These are phyloP conservation scores for Cryptotermes secundus DNA, from an alignment of 1,140 invertebrate species.

Conservation along the genomic window DNA sequence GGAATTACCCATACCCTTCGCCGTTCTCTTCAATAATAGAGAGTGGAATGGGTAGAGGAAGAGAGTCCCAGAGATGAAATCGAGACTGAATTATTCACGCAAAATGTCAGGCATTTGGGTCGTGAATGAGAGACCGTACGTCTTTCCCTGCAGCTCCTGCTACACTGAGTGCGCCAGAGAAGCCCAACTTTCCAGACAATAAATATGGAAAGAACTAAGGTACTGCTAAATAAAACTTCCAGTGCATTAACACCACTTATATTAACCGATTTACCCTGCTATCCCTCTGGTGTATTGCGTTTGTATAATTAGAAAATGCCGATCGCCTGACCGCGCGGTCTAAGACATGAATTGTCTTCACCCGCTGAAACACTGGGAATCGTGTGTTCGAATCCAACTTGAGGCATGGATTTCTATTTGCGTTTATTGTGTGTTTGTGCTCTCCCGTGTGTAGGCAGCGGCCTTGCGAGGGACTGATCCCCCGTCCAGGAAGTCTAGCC, in stretches of 20 bases:
- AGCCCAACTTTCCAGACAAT: neutral
- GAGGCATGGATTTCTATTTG: too few species aligned
- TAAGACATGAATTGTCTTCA: too few species aligned
- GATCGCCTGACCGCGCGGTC: too few species aligned
- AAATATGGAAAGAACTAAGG: neutral
- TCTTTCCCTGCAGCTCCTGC: neutral
- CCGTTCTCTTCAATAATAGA: constrained; percentile 4
- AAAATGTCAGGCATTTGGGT: neutral
- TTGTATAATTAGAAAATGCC: too few species aligned
- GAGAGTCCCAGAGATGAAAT: neutral
- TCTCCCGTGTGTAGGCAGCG: too few species aligned
- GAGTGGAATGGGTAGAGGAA: neutral
- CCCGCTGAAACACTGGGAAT: too few species aligned
- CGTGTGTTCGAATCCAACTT: too few species aligned
- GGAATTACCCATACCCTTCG: neutral
- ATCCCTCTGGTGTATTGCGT: too few species aligned
- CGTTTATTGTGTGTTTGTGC: too few species aligned
- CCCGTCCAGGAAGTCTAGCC: too few species aligned
- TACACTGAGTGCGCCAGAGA: neutral
- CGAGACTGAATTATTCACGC: constrained; percentile 1
- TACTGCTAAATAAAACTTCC: neutral
- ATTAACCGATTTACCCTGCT: too few species aligned
- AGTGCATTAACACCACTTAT: neutral
- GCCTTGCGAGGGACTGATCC: too few species aligned
- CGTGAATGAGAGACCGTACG: neutral